phyloP scores from a whole-genome alignment of 2,888 invertebrate genomes.

The Dysmachus trigonus region DNA sequence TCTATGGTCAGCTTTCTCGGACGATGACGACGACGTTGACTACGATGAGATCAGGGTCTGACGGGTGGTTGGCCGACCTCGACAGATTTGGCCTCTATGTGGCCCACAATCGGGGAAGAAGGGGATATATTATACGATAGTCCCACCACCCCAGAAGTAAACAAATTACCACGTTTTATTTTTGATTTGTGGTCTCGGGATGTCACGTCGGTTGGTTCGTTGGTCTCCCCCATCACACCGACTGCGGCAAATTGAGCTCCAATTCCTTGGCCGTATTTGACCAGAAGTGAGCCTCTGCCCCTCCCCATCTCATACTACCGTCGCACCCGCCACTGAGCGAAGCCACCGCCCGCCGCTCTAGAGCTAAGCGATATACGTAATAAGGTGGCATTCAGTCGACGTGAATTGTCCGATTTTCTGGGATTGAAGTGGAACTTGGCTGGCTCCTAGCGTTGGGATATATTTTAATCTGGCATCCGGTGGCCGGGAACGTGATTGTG shows the following conservation, averaged over 20 bases:
- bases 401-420: background rate
- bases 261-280: background rate
- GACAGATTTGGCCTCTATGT: background rate
- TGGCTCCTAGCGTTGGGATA: background rate
- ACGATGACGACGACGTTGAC: background rate
- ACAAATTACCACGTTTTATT: conserved; percentile 41
- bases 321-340: too few species aligned
- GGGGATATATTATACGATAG: background rate
- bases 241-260: conserved; percentile 4
- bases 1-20: conserved; percentile 18
- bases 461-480: background rate
- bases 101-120: background rate
- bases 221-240: too few species aligned
- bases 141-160: background rate
- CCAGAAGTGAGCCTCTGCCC: background rate
- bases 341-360: too few species aligned
- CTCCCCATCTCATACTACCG: background rate
- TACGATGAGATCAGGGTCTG: conserved; percentile 7
- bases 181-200: conserved; percentile 32
- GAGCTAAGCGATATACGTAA: background rate
- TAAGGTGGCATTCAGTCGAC: background rate
- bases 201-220: conserved; percentile 15
- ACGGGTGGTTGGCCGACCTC: background rate
- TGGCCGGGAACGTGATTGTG: background rate
- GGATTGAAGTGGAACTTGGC: background rate